Evolutionary conservation across 2,888 invertebrate species (phyloP).

Genomic region (Acanthacorydalis orientalis): DNA sequence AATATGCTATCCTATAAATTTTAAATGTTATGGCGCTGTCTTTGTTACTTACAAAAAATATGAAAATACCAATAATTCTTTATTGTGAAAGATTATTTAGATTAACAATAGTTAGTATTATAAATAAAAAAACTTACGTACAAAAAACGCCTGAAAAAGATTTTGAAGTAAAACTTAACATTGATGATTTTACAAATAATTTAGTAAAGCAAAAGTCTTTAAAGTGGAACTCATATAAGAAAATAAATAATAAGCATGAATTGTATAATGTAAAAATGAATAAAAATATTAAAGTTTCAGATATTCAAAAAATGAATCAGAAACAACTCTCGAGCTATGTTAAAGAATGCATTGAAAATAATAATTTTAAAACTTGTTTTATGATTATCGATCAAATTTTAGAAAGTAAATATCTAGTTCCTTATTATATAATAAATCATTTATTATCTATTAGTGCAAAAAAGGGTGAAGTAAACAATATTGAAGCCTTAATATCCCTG

Average conservation of each 20-base stretch:
- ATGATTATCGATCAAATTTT: background rate
- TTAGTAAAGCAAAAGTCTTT: background rate
- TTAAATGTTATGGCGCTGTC: too few relatives aligned
- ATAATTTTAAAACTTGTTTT: background rate
- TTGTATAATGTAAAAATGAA: background rate
- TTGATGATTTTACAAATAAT: conserved; percentile 1
- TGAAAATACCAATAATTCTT: too few relatives aligned
- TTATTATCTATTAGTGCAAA: conserved; percentile 29
- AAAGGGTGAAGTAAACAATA: conserved; percentile 25
- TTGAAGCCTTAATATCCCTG: conserved; percentile 24
- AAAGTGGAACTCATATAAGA: conserved; percentile 2
- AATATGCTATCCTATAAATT: background rate
- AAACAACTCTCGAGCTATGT: background rate
- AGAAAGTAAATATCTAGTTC: background rate
- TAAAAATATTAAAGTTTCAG: background rate
- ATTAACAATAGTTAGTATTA: too few relatives aligned
- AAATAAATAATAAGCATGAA: background rate
- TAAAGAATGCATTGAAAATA: background rate
- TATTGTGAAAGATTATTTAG: too few relatives aligned
- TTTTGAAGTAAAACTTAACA: background rate
- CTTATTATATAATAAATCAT: conserved; percentile 22
- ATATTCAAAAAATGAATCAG: background rate
- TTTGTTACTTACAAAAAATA: too few relatives aligned
- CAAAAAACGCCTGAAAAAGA: background rate
- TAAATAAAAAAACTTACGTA: background rate